Percentiles rank a stretch among this genome's conserved stretches.
Evolutionary conservation across 2,888 invertebrate genomes (phyloP).

Genomic region (Apotomis turbidana): DNA sequence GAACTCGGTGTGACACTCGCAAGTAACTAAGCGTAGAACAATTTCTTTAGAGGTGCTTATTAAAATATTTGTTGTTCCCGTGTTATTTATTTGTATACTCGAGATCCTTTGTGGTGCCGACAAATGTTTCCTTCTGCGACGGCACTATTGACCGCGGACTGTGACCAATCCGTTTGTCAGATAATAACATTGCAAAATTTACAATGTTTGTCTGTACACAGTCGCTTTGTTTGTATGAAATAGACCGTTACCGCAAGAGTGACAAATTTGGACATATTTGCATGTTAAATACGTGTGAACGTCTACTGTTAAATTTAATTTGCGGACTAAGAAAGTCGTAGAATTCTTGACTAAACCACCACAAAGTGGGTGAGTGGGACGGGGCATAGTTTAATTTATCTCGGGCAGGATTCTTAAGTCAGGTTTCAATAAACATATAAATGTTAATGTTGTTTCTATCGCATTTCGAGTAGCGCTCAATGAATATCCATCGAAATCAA

Average conservation of each 20-base stretch:
- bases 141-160: constrained; percentile 63
- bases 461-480: too few species aligned
- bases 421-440: too few species aligned
- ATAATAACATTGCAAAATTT: constrained; percentile 73
- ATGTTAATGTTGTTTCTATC: too few species aligned
- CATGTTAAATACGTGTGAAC: not conserved
- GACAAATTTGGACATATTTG: constrained; percentile 2
- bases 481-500: too few species aligned
- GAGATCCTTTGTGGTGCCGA: constrained; percentile 74
- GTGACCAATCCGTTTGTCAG: constrained; percentile 74
- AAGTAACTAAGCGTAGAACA: constrained; percentile 74
- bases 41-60: constrained; percentile 79
- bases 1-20: constrained; percentile 65
- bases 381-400: too few species aligned
- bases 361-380: too few species aligned
- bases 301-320: not conserved
- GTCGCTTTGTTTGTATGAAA: constrained; percentile 43
- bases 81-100: constrained; percentile 81
- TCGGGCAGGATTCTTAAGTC: too few species aligned
- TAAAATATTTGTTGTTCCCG: constrained; percentile 83
- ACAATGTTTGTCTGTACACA: constrained; percentile 49
- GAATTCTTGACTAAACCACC: not conserved
- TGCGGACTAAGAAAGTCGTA: not conserved
- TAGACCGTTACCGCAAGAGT: constrained; percentile 9
- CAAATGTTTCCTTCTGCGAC: constrained; percentile 54